Evolutionary conservation across 2,797 vertebrate species (phyloP).

Genomic region (Eulemur rubriventer): DNA sequence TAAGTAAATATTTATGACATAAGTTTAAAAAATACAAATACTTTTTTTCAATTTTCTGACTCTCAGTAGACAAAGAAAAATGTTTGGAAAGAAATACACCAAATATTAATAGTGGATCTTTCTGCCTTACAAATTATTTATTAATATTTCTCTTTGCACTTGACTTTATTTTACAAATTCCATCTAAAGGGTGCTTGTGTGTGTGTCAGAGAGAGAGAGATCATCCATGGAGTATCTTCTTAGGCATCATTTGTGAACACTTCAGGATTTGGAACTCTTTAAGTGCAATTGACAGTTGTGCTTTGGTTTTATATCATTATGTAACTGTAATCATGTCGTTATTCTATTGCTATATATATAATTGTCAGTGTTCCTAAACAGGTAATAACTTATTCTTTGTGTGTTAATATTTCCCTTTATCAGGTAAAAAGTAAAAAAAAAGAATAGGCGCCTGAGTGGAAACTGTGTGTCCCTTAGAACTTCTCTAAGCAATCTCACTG

Average conservation of each 20-base stretch:
- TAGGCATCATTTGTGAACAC: background rate
- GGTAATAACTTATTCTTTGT: background rate
- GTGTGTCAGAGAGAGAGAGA: background rate
- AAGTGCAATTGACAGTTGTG: background rate
- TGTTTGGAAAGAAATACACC: background rate
- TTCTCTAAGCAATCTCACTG: background rate
- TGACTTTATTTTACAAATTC: background rate
- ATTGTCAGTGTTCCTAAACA: background rate
- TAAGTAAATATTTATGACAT: background rate
- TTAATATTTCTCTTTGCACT: background rate
- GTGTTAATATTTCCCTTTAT: background rate
- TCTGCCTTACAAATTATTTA: background rate
- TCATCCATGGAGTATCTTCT: background rate
- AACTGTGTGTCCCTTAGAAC: background rate
- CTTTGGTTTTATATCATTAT: background rate
- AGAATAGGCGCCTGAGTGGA: background rate
- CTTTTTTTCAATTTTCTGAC: background rate
- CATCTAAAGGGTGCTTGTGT: background rate
- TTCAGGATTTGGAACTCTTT: background rate
- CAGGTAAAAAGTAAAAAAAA: background rate
- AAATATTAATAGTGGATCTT: background rate
- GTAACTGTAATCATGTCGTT: background rate
- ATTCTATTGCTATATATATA: background rate
- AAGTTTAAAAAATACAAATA: background rate
- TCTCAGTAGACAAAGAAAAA: background rate